These are phyloP conservation scores for human (Homo sapiens) DNA, from an alignment of 2,113 vertebrate species.

Conservation along the genomic window DNA sequence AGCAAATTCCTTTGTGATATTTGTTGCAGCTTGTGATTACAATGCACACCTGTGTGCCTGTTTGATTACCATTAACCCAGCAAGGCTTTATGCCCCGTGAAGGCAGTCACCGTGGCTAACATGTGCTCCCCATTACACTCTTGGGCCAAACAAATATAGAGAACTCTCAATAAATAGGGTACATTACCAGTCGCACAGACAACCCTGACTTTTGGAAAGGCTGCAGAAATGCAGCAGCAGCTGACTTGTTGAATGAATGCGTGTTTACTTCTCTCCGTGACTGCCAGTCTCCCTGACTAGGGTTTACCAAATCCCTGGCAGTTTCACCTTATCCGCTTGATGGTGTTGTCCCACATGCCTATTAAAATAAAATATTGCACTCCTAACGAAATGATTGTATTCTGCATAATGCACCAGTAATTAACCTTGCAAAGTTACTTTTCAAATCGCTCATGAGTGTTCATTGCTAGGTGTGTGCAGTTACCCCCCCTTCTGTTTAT, in stretches of 20 bases:
- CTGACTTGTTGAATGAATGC: background rate
- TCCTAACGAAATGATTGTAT: background rate
- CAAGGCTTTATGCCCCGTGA: accelerated
- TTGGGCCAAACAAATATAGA: accelerated
- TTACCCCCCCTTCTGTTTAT: background rate
- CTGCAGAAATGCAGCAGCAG: no score
- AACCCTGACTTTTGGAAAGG: background rate
- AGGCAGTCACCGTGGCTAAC: accelerated
- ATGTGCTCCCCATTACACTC: accelerated
- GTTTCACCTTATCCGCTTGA: background rate
- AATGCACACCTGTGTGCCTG: accelerated
- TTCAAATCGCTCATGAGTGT: background rate
- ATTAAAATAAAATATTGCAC: background rate
- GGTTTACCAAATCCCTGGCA: background rate
- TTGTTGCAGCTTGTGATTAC: accelerated
- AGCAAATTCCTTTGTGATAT: background rate
- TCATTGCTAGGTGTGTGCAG: accelerated
- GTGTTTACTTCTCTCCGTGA: no score
- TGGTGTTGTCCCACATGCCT: background rate
- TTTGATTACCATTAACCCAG: accelerated
- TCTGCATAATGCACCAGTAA: background rate
- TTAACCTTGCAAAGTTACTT: background rate
- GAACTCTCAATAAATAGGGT: accelerated
- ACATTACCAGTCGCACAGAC: accelerated
- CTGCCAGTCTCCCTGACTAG: background rate